These are phyloP conservation scores for Phocoena sinus DNA, from an alignment of 2,113 vertebrate genomes.

Conservation along the genomic window DNA sequence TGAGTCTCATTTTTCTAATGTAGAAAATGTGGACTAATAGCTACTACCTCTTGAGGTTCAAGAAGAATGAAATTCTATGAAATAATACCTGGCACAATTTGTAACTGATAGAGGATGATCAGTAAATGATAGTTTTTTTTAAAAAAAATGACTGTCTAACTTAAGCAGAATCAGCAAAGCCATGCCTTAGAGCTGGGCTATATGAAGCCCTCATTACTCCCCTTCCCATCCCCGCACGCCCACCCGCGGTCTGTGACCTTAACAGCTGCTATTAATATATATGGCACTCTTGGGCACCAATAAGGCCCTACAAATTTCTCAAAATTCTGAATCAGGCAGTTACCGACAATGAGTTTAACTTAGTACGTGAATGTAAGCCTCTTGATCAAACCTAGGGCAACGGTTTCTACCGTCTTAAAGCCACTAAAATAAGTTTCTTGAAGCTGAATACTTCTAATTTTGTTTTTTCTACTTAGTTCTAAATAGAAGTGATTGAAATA, in stretches of 20 bases:
- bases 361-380: not conserved
- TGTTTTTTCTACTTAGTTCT: not conserved
- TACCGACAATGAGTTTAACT: not conserved
- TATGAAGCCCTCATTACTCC: accelerated
- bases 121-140: not conserved
- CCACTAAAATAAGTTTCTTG: not conserved
- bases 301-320: not conserved
- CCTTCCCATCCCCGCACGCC: accelerated
- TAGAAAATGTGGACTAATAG: not conserved
- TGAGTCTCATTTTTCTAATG: not conserved
- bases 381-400: not conserved
- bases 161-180: not conserved
- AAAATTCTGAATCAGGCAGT: not conserved
- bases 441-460: not conserved
- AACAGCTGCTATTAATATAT: not conserved
- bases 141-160: not conserved
- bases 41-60: too few relatives aligned
- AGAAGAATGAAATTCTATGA: not conserved
- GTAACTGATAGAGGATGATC: not conserved
- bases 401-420: not conserved
- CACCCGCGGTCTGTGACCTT: not conserved
- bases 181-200: not conserved
- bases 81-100: not conserved
- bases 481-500: not conserved
- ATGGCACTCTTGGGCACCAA: not conserved